Evolutionary conservation across 1,140 invertebrate genomes (phyloP).

Genomic region (Varroa destructor): DNA sequence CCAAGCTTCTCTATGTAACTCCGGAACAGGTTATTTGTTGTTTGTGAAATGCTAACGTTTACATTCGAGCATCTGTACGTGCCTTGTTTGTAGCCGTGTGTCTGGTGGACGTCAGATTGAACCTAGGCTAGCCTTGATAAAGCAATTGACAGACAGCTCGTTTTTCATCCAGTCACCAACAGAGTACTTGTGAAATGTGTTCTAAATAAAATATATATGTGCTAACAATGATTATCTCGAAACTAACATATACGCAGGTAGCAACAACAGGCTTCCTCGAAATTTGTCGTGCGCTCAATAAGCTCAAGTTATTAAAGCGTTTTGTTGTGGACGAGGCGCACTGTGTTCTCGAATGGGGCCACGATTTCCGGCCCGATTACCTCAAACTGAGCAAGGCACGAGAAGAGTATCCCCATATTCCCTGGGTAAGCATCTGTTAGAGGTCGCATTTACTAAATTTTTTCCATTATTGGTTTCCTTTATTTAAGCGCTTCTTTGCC

Average conservation of each 20-base stretch:
- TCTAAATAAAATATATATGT: background rate
- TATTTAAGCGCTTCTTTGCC: slow-evolving; percentile 30
- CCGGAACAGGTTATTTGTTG: slow-evolving; percentile 59
- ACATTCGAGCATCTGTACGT: too few species aligned
- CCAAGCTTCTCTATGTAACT: slow-evolving; percentile 76
- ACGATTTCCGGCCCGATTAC: slow-evolving; percentile 91
- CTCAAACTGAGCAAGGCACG: slow-evolving; percentile 64
- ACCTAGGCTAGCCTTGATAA: too few species aligned
- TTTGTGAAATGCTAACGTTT: slow-evolving; percentile 46
- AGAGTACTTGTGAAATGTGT: background rate
- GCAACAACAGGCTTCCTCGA: slow-evolving; percentile 6
- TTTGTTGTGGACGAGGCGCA: slow-evolving; percentile 86
- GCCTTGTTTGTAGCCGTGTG: too few species aligned
- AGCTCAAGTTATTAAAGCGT: slow-evolving; percentile 34
- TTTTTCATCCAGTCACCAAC: too few species aligned
- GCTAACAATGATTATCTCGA: background rate
- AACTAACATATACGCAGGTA: background rate
- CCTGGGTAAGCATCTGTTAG: slow-evolving; percentile 49
- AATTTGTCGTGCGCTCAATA: background rate
- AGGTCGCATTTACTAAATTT: slow-evolving; percentile 30
- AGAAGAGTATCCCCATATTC: slow-evolving; percentile 53
- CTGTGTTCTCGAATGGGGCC: slow-evolving; percentile 94
- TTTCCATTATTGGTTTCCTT: slow-evolving; percentile 33
- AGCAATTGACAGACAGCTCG: too few species aligned
- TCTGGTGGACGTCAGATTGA: too few species aligned